phyloP scores from a whole-genome alignment of 2,888 invertebrate species.

The Meliscaeva auricollis region DNA sequence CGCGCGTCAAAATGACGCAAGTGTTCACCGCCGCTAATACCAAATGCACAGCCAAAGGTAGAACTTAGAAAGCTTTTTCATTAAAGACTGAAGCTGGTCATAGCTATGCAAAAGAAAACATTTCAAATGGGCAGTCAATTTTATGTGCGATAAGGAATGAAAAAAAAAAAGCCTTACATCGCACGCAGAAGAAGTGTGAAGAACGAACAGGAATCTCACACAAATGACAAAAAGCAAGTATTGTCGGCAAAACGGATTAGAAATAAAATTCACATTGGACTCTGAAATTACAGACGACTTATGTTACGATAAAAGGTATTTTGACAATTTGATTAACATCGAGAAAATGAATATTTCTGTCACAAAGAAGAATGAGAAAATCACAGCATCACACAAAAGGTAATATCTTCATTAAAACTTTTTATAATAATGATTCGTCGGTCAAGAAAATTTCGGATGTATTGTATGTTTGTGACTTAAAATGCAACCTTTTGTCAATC shows the following conservation, averaged over 20 bases:
- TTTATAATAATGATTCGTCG: neutral
- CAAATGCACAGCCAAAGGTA: neutral
- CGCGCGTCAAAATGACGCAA: too few species aligned
- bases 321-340: neutral
- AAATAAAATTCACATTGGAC: slow-evolving; percentile 3
- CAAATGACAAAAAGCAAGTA: neutral
- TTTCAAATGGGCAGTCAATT: neutral
- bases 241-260: neutral
- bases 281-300: slow-evolving; percentile 7
- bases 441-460: slow-evolving; percentile 3
- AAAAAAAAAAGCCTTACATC: neutral
- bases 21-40: too few species aligned
- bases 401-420: neutral
- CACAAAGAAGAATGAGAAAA: slow-evolving; percentile 13
- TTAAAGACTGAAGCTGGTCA: neutral
- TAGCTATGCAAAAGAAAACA: neutral
- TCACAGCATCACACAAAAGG: slow-evolving; percentile 12
- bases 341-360: slow-evolving; percentile 8
- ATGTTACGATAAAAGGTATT: neutral
- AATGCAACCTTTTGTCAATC: slow-evolving; percentile 56
- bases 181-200: neutral
- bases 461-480: slow-evolving; percentile 44
- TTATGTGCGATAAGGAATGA: neutral
- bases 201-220: neutral
- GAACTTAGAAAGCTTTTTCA: neutral